phyloP scores from a whole-genome alignment of 1,140 invertebrate genomes.

The Bradysia coprophila region DNA sequence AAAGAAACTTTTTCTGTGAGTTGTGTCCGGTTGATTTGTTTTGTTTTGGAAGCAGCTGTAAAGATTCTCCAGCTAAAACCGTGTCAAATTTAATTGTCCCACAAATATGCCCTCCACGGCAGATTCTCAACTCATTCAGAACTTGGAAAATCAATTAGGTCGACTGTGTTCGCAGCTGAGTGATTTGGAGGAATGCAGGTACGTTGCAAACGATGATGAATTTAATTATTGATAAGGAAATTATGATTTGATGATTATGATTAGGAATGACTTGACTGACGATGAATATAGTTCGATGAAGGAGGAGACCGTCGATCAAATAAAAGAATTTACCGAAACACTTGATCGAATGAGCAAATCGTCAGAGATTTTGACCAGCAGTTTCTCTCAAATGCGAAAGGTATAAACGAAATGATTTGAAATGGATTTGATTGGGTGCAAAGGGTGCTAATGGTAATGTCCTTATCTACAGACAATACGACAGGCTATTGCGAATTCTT shows the following conservation, averaged over 20 bases:
- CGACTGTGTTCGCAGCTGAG: constrained; percentile 48
- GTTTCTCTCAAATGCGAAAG: constrained; percentile 33
- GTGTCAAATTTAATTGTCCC: no score
- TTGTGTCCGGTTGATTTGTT: no score
- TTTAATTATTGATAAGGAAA: constrained; percentile 1
- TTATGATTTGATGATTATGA: constrained; percentile 7
- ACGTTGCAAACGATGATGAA: constrained; percentile 2
- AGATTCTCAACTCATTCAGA: no score
- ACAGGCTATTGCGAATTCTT: constrained; percentile 1
- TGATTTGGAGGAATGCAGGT: constrained; percentile 48
- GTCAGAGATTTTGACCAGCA: constrained; percentile 48
- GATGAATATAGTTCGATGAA: constrained; percentile 54
- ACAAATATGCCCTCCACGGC: no score
- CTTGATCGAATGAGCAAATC: constrained; percentile 45
- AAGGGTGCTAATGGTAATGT: background rate
- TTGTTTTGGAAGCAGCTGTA: no score
- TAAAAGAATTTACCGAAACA: constrained; percentile 52
- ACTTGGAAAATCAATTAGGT: constrained; percentile 54
- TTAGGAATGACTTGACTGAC: constrained; percentile 39
- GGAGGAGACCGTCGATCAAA: constrained; percentile 53
- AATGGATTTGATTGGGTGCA: background rate
- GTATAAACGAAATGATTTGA: constrained; percentile 18
- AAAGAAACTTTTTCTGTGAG: no score
- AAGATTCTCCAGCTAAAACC: no score
- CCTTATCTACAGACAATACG: constrained; percentile 2